Percentiles rank a stretch among this genome's conserved stretches.
phyloP scores from a whole-genome alignment of 2,797 vertebrate species.

The Brotula barbata region DNA sequence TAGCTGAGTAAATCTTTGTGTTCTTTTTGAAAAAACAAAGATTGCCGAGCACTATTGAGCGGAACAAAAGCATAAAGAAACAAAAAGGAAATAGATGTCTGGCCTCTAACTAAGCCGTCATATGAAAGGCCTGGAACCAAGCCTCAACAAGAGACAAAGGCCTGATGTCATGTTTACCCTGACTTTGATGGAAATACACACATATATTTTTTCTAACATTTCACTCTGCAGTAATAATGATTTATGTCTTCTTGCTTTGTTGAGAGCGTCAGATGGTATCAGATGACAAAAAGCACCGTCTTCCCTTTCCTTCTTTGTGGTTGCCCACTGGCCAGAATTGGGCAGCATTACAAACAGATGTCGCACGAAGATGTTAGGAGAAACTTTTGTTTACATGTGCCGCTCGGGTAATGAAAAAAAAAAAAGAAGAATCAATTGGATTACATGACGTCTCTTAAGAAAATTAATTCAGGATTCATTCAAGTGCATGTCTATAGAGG shows the following conservation, averaged over 20 bases:
- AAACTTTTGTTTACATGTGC: constrained; percentile 53
- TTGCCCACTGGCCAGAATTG: constrained; percentile 46
- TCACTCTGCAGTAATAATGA: constrained; percentile 17
- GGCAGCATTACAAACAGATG: constrained; percentile 74
- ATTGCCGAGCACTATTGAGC: constrained; percentile 30
- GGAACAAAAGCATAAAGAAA: constrained; percentile 31
- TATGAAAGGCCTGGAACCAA: not conserved
- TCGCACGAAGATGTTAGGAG: constrained; percentile 41
- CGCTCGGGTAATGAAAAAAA: constrained; percentile 47
- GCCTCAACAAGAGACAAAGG: not conserved
- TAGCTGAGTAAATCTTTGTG: constrained; percentile 55
- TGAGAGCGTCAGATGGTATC: constrained; percentile 49
- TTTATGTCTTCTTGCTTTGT: constrained; percentile 47
- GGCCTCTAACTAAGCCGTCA: not conserved
- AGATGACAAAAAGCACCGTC: constrained; percentile 37
- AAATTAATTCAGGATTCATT: constrained; percentile 61
- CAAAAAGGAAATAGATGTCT: constrained; percentile 1
- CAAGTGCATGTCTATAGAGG: not conserved
- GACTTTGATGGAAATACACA: constrained; percentile 26
- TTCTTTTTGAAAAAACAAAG: constrained; percentile 51
- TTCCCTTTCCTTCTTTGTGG: constrained; percentile 28
- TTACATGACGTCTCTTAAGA: constrained; percentile 69
- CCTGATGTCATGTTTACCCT: constrained; percentile 39
- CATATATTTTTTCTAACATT: constrained; percentile 3
- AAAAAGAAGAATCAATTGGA: constrained; percentile 54